phyloP scores from a whole-genome alignment of 2,113 vertebrate genomes.

The Melanocharis versteri region DNA sequence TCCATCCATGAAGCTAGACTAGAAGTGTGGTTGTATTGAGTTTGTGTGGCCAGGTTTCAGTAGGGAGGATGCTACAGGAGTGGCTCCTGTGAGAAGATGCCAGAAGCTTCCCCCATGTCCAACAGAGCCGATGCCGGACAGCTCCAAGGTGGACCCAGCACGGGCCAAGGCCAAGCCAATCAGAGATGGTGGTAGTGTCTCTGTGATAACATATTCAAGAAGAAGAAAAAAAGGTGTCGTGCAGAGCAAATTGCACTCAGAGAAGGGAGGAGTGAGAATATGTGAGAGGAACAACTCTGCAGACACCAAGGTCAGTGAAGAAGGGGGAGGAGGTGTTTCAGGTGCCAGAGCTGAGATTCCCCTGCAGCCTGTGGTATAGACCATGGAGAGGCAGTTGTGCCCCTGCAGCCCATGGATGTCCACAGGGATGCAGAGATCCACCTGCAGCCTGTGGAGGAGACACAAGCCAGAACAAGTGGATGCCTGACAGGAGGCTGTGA shows the following conservation, averaged over 20 bases:
- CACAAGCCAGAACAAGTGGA: not conserved
- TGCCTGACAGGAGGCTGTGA: not conserved
- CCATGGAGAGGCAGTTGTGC: fast-evolving
- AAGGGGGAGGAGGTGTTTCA: not conserved
- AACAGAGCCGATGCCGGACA: not conserved
- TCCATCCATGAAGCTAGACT: not conserved
- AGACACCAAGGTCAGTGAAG: not conserved
- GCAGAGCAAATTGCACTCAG: not conserved
- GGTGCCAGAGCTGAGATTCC: not conserved
- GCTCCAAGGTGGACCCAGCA: not conserved
- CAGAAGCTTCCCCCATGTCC: not conserved
- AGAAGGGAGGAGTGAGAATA: not conserved
- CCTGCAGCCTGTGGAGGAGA: not conserved
- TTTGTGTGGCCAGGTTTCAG: not conserved
- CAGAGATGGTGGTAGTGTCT: not conserved
- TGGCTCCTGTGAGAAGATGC: not conserved
- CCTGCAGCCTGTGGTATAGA: not conserved
- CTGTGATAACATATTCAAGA: not conserved
- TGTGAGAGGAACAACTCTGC: not conserved
- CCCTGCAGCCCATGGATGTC: not conserved
- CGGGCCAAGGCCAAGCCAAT: not conserved
- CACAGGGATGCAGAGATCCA: not conserved
- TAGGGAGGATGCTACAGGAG: not conserved
- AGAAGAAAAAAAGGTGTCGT: not conserved
- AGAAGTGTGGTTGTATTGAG: not conserved